Evolutionary conservation across 2,888 invertebrate genomes (phyloP).

Genomic region (Nomada flava): DNA sequence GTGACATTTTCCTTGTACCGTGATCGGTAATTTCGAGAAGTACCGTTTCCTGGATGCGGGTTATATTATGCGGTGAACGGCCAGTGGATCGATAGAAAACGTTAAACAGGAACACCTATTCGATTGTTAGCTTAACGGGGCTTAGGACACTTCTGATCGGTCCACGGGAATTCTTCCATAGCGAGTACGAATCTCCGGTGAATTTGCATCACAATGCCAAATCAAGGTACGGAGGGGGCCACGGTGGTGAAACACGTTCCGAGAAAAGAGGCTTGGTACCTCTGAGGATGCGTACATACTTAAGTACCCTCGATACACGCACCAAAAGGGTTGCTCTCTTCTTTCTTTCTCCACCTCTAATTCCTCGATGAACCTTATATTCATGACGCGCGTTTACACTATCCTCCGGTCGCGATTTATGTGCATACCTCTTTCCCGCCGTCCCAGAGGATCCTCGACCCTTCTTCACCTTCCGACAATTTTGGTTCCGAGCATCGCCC

Average conservation of each 20-base stretch:
- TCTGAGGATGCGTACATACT: constrained; percentile 43
- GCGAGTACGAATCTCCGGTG: constrained; percentile 49
- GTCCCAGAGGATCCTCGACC: constrained; percentile 45
- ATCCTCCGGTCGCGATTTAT: constrained; percentile 63
- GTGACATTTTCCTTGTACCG: no score
- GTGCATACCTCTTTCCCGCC: constrained; percentile 28
- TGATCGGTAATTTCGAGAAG: background rate
- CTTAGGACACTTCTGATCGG: constrained; percentile 1
- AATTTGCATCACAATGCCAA: constrained; percentile 78
- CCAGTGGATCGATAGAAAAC: constrained; percentile 11
- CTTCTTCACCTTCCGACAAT: constrained; percentile 14
- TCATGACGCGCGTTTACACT: constrained; percentile 41
- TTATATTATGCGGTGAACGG: no score
- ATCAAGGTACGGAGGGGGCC: constrained; percentile 64
- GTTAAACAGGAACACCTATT: background rate
- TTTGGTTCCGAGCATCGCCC: no score
- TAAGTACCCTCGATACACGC: constrained; percentile 58
- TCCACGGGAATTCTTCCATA: constrained; percentile 23
- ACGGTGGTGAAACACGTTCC: constrained; percentile 49
- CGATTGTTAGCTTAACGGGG: constrained; percentile 22
- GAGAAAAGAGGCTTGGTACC: constrained; percentile 65
- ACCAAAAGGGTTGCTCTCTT: constrained; percentile 54
- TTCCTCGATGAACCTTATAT: constrained; percentile 48
- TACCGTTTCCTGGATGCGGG: background rate
- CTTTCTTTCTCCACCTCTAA: constrained; percentile 28